phyloP scores from a whole-genome alignment of 1,140 invertebrate species.

The Ctenoplectra terminalis region DNA sequence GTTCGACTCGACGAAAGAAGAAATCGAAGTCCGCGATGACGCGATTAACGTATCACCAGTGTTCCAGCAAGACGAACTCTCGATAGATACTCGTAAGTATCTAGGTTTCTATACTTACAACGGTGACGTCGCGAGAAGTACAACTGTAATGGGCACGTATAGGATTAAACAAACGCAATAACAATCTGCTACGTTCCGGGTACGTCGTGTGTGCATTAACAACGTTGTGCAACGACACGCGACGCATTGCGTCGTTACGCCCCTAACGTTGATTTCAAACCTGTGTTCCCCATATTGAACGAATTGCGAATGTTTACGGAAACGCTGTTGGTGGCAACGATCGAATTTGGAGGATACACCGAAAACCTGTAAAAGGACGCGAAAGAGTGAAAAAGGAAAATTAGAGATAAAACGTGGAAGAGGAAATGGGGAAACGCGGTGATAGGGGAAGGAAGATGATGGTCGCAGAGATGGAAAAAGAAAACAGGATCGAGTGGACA shows the following conservation, averaged over 20 bases:
- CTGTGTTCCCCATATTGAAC: neutral
- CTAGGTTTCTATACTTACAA: no score
- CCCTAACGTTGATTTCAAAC: neutral
- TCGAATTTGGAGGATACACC: no score
- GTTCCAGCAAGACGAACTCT: no score
- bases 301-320: neutral
- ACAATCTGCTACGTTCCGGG: constrained; percentile 8
- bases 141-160: constrained; percentile 13
- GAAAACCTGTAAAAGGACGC: no score
- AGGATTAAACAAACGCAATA: neutral
- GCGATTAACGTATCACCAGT: no score
- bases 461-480: no score
- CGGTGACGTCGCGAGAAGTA: neutral
- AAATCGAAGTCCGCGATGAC: neutral
- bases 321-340: no score
- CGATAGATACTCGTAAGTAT: no score
- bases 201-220: constrained; percentile 25
- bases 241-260: constrained; percentile 10
- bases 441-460: neutral
- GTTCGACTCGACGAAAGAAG: neutral
- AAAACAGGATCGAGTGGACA: no score
- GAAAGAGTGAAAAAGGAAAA: no score
- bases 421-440: neutral
- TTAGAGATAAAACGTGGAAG: no score
- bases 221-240: constrained; percentile 40